phyloP scores from a whole-genome alignment of 1,140 invertebrate genomes.

The Hydropsyche tenuis region DNA sequence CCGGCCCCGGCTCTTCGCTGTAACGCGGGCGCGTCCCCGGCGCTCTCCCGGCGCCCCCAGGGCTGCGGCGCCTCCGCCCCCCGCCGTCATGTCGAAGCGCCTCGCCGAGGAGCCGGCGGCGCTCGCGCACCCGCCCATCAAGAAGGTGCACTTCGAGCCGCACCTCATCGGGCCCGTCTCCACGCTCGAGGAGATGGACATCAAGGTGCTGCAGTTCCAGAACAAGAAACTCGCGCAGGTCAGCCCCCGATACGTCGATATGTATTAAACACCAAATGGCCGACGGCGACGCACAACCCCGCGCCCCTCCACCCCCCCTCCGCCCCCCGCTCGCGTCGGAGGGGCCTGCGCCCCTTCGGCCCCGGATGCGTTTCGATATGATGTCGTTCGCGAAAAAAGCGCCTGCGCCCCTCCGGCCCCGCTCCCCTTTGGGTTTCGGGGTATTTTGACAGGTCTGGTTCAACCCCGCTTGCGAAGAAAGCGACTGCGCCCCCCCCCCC shows the following conservation, averaged over 20 bases:
- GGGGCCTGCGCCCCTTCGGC: neutral
- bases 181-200: constrained; percentile 95
- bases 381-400: neutral
- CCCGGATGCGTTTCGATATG: constrained; percentile 1
- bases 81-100: constrained; percentile 72
- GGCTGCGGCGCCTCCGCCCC: neutral
- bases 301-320: neutral
- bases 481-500: neutral
- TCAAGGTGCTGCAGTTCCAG: constrained; percentile 95
- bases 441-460: neutral
- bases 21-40: constrained; percentile 30
- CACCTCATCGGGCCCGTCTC: constrained; percentile 91
- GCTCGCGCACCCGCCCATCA: constrained; percentile 73
- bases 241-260: too few species aligned
- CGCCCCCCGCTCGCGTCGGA: neutral
- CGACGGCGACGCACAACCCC: neutral
- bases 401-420: neutral
- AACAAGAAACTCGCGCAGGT: constrained; percentile 96
- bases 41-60: constrained; percentile 29
- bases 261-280: constrained; percentile 12
- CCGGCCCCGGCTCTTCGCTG: too few species aligned
- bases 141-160: constrained; percentile 94
- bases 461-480: neutral
- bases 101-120: constrained; percentile 68
- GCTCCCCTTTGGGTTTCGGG: neutral